Conservation (phyloP, 2,888 invertebrate species). For the Parochlus steinenii region DNA sequence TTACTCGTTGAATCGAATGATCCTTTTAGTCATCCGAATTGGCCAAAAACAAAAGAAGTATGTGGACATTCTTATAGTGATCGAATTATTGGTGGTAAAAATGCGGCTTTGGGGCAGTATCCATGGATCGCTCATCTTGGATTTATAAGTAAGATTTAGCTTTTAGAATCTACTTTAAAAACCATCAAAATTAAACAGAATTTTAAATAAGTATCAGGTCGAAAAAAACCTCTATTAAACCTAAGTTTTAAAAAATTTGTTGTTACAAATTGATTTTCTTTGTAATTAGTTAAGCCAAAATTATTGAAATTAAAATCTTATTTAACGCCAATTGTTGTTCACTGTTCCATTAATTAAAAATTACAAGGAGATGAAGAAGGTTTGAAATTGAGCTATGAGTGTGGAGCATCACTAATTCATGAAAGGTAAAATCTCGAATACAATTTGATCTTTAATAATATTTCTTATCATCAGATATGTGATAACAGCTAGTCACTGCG, state of each 20-base stretch:
- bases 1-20: too few species aligned
- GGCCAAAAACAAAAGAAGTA: slow-evolving; percentile 9
- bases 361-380: too few species aligned
- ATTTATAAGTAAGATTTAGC: slow-evolving; percentile 21
- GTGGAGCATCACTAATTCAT: slow-evolving; percentile 22
- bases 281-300: not conserved
- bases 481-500: slow-evolving; percentile 30
- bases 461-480: slow-evolving; percentile 18
- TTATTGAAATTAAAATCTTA: slow-evolving; percentile 1
- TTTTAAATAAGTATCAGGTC: too few species aligned
- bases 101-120: slow-evolving; percentile 41
- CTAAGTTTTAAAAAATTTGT: not conserved
- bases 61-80: slow-evolving; percentile 40
- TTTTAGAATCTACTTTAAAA: not conserved
- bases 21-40: too few species aligned
- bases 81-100: slow-evolving; percentile 43
- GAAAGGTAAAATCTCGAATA: slow-evolving; percentile 10
- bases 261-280: not conserved
- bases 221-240: too few species aligned
- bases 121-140: slow-evolving; percentile 37
- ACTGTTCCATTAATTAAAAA: not conserved
- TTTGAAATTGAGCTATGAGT: slow-evolving; percentile 16
- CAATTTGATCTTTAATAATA: not conserved
- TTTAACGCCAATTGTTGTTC: not conserved
- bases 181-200: too few species aligned